Conservation (phyloP, 2,797 vertebrate genomes). For the Bradypodion pumilum region DNA sequence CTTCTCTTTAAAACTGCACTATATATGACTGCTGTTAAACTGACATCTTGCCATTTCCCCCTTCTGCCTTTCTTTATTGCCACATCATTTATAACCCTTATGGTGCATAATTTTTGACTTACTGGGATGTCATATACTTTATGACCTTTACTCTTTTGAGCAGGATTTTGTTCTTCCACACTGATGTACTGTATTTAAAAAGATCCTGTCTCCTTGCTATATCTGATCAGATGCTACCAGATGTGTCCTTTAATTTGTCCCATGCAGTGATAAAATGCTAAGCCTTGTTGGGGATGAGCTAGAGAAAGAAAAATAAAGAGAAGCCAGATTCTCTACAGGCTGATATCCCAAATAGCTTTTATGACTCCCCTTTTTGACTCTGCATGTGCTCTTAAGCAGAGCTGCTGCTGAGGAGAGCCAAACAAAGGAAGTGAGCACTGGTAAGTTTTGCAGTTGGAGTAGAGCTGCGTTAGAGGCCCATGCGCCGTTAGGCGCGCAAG, state of each 20-base stretch:
- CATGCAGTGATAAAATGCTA: conserved; percentile 1
- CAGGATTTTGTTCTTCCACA: conserved; percentile 26
- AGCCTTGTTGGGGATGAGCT: conserved; percentile 6
- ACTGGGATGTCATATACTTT: conserved; percentile 11
- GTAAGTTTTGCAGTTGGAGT: no score
- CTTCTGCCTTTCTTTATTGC: conserved; percentile 6
- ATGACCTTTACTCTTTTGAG: conserved; percentile 37
- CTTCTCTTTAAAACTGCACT: conserved; percentile 25
- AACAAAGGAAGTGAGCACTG: no score
- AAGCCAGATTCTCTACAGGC: background rate
- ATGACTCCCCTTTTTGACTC: no score
- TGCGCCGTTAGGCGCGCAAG: no score
- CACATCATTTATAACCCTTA: conserved; percentile 20
- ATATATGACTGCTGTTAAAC: conserved; percentile 30
- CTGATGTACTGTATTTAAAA: background rate
- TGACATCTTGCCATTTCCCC: conserved; percentile 17
- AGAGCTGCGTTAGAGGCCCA: no score
- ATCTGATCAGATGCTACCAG: conserved; percentile 19
- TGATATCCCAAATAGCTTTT: conserved; percentile 33
- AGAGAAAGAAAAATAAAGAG: background rate
- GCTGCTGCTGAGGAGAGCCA: no score
- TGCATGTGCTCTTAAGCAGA: no score
- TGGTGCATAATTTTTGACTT: conserved; percentile 18
- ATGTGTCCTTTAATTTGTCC: conserved; percentile 35
- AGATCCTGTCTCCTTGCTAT: background rate